Conservation (phyloP, 2,113 vertebrate genomes). For the Austrofundulus limnaeus region DNA sequence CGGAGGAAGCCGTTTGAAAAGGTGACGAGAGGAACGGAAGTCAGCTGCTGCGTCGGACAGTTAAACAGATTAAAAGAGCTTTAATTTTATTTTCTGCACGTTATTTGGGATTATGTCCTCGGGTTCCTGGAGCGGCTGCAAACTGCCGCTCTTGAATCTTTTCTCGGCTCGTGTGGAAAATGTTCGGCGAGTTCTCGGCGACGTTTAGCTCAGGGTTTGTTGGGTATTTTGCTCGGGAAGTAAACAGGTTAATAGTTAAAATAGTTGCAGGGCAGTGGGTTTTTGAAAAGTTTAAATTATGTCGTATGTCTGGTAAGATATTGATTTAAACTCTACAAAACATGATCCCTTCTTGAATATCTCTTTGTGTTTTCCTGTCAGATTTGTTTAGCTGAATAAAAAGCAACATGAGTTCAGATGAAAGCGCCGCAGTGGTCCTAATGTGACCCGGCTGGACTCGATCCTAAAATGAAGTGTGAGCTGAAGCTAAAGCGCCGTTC, state of each 20-base stretch:
- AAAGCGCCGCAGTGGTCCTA: too few relatives aligned
- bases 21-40: slow-evolving; percentile 3
- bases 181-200: background rate
- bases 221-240: background rate
- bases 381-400: background rate
- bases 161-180: background rate
- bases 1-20: background rate
- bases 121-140: slow-evolving; percentile 7
- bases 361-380: background rate
- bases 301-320: too few relatives aligned
- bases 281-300: too few relatives aligned
- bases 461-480: background rate
- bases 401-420: background rate
- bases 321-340: too few relatives aligned
- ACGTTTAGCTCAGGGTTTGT: background rate
- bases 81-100: slow-evolving; percentile 14
- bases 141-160: background rate
- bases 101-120: slow-evolving; percentile 25
- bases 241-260: background rate
- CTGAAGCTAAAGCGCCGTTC: slow-evolving; percentile 9
- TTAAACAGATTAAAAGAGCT: slow-evolving; percentile 27
- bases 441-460: background rate
- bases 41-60: slow-evolving; percentile 11
- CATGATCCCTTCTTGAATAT: too few relatives aligned
- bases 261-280: too few relatives aligned